Conservation (phyloP, 2,113 vertebrate genomes). For the Hippocampus abdominalis region DNA sequence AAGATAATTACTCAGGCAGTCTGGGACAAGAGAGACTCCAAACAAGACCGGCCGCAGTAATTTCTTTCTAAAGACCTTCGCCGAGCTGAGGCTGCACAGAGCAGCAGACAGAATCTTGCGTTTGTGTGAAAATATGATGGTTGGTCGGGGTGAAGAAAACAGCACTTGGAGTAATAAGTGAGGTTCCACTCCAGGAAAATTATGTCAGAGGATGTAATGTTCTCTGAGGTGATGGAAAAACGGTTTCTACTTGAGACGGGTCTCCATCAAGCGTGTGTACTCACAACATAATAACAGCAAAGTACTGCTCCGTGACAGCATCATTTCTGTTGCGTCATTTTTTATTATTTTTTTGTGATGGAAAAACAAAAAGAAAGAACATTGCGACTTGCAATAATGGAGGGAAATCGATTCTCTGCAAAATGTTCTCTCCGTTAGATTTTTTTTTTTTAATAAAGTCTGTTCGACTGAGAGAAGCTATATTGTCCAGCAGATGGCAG, state of each 20-base stretch:
- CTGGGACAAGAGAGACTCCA: conserved; percentile 34
- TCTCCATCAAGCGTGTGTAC: not conserved
- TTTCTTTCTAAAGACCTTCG: conserved; percentile 40
- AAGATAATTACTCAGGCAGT: conserved; percentile 57
- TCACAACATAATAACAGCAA: not conserved
- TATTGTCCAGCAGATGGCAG: conserved; percentile 51
- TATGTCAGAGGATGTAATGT: not conserved
- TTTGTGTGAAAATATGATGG: not conserved
- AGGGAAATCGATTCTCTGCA: not conserved
- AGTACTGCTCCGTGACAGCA: not conserved
- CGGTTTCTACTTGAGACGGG: not conserved
- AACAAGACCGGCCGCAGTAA: conserved; percentile 41
- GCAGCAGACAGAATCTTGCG: not conserved
- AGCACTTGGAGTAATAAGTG: not conserved
- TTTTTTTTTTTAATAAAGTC: not conserved
- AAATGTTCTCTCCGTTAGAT: not conserved
- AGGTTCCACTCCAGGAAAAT: not conserved
- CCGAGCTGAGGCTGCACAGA: conserved; percentile 24
- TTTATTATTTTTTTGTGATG: not conserved
- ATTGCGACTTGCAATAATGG: not conserved
- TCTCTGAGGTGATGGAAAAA: not conserved
- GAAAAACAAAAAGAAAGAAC: not conserved
- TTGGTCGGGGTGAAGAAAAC: not conserved
- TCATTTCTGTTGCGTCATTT: not conserved
- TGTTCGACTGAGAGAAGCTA: not conserved